Conservation (phyloP, 2,888 invertebrate genomes). For the Laothoe populi region DNA sequence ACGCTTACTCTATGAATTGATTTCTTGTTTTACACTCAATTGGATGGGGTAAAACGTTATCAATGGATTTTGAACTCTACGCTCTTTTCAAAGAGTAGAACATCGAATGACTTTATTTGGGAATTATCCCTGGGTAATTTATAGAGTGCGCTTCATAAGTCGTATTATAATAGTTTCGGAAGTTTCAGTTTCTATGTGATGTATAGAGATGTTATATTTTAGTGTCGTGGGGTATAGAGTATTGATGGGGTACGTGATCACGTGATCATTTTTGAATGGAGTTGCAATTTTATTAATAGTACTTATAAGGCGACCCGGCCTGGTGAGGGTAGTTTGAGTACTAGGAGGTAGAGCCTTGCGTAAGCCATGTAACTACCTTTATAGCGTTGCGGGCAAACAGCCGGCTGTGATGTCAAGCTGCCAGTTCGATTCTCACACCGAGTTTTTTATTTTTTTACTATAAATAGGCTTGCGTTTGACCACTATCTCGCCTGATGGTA, state of each 20-base stretch:
- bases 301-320: too few species aligned
- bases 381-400: too few species aligned
- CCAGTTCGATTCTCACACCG: too few species aligned
- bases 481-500: too few species aligned
- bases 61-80: constrained; percentile 9
- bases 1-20: constrained; percentile 28
- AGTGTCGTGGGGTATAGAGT: neutral
- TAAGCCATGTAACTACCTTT: too few species aligned
- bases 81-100: neutral
- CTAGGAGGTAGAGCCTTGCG: too few species aligned
- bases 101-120: neutral
- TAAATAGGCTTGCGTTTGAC: too few species aligned
- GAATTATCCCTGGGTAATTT: constrained; percentile 24
- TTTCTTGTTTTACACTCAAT: constrained; percentile 32
- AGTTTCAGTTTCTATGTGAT: constrained; percentile 2
- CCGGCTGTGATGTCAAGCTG: too few species aligned
- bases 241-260: neutral
- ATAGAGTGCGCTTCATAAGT: constrained; percentile 28
- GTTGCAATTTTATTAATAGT: neutral
- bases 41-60: constrained; percentile 28
- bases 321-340: too few species aligned
- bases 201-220: constrained; percentile 18
- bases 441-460: too few species aligned
- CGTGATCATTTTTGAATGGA: too few species aligned
- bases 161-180: constrained; percentile 26